Evolutionary conservation across 2,888 invertebrate genomes (phyloP).

Genomic region (Teleogryllus oceanicus): DNA sequence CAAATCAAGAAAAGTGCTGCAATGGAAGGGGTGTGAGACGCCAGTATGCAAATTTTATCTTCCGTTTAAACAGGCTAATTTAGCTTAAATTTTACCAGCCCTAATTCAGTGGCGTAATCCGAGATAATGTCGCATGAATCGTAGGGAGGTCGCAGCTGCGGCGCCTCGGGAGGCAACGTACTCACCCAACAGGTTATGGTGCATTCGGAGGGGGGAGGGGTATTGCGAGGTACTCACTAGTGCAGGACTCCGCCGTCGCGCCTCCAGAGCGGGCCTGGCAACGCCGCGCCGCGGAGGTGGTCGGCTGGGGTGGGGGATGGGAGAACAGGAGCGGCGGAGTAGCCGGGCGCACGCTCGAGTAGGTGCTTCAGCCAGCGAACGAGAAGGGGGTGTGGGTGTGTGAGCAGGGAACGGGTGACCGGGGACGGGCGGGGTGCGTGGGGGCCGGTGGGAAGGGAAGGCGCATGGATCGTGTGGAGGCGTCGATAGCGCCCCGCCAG

Average conservation of each 20-base stretch:
- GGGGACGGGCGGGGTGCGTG: no score
- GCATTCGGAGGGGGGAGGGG: not conserved
- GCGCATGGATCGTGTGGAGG: no score
- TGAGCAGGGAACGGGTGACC: no score
- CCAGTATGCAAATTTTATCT: not conserved
- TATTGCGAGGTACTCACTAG: not conserved
- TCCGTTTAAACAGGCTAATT: not conserved
- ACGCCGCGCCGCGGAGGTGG: not conserved
- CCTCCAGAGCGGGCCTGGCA: not conserved
- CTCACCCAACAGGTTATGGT: constrained; percentile 18
- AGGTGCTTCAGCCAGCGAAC: no score
- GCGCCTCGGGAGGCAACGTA: not conserved
- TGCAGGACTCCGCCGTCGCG: no score
- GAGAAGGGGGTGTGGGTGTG: no score
- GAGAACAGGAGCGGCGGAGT: not conserved
- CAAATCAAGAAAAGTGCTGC: not conserved
- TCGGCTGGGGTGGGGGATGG: not conserved
- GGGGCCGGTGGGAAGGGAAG: no score
- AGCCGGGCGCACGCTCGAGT: no score
- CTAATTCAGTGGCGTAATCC: constrained; percentile 2
- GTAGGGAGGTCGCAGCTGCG: not conserved
- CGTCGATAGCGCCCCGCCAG: no score
- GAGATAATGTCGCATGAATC: constrained; percentile 18
- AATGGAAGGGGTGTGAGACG: not conserved
- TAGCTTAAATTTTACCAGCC: not conserved